These are phyloP conservation scores for Dynastes tityus DNA, from an alignment of 2,888 invertebrate genomes.

Conservation along the genomic window DNA sequence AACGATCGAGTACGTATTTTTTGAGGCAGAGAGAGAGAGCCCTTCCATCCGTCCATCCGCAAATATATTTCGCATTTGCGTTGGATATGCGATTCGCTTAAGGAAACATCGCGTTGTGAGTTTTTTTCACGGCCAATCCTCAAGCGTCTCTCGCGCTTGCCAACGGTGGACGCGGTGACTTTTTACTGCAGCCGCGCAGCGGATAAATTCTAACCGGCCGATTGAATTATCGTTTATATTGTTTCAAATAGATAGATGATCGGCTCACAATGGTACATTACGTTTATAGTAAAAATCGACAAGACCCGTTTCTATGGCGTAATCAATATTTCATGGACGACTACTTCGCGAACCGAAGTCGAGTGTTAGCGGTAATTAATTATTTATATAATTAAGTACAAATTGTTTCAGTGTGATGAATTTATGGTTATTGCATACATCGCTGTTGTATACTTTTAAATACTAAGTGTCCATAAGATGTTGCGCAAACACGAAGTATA, in stretches of 20 bases:
- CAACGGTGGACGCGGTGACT: background rate
- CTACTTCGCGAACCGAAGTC: too few relatives aligned
- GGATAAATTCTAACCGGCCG: constrained; percentile 44
- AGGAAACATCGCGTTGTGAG: constrained; percentile 20
- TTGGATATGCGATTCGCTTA: constrained; percentile 23
- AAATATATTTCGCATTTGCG: constrained; percentile 22
- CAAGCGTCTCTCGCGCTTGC: too few relatives aligned
- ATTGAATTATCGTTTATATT: constrained; percentile 49
- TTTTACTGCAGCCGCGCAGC: constrained; percentile 31
- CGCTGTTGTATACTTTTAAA: too few relatives aligned
- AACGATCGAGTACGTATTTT: background rate
- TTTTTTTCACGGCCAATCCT: background rate
- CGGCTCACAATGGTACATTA: constrained; percentile 31
- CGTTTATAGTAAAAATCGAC: constrained; percentile 14
- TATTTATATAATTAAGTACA: too few relatives aligned
- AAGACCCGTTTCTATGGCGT: too few relatives aligned
- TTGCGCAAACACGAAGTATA: too few relatives aligned
- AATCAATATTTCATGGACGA: too few relatives aligned
- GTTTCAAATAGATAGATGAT: constrained; percentile 25
- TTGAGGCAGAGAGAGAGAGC: background rate
- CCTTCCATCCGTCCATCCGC: background rate
- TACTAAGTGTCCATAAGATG: too few relatives aligned
- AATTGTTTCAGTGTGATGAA: too few relatives aligned
- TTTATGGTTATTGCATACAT: too few relatives aligned
- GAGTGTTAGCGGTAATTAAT: too few relatives aligned